Conservation (phyloP, 2,113 vertebrate species). For the Salvelinus alpinus region DNA sequence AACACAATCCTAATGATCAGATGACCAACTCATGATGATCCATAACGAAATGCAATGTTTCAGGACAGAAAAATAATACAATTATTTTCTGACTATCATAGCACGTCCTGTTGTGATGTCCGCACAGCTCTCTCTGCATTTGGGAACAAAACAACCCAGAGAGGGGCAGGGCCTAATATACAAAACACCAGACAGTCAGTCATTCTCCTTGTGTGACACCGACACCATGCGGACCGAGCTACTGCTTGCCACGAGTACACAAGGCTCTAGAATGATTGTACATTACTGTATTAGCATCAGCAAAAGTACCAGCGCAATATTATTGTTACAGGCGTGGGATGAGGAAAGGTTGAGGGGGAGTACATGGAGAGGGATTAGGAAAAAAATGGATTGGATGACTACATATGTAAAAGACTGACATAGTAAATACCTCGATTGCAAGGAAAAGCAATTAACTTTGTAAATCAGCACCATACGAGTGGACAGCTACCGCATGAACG, state of each 20-base stretch:
- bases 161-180: background rate
- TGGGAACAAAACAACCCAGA: background rate
- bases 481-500: background rate
- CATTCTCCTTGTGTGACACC: conserved; percentile 19
- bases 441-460: background rate
- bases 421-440: no score
- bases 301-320: no score
- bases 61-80: background rate
- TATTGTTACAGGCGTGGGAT: no score
- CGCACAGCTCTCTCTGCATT: background rate
- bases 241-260: background rate
- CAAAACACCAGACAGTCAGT: background rate
- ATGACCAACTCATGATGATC: background rate
- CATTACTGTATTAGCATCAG: background rate
- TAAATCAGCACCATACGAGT: background rate
- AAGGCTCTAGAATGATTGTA: no score
- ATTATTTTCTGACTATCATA: background rate
- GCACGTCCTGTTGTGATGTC: background rate
- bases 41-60: background rate
- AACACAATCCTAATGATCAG: background rate
- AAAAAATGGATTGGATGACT: no score
- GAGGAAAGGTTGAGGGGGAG: no score
- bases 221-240: conserved; percentile 30
- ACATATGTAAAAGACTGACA: no score
- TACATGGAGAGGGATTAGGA: no score